Evolutionary conservation across 2,888 invertebrate genomes (phyloP).

Genomic region (Pristionchus arcanus): DNA sequence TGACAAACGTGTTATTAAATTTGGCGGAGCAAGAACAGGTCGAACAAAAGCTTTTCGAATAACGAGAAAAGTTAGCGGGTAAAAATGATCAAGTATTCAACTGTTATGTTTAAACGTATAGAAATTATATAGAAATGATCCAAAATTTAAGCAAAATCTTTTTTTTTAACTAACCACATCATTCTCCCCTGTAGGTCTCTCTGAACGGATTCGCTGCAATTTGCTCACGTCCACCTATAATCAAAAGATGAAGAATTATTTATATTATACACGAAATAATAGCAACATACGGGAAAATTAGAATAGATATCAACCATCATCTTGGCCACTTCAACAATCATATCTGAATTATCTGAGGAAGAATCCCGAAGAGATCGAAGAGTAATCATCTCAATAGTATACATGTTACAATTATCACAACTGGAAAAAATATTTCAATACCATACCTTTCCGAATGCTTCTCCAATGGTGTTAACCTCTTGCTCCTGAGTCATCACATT

Average conservation of each 20-base stretch:
- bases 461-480: neutral
- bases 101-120: neutral
- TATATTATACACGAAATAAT: neutral
- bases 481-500: neutral
- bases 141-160: too few species aligned
- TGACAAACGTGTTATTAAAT: too few species aligned
- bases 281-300: neutral
- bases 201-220: neutral
- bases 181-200: neutral
- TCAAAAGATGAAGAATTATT: too few species aligned
- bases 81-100: too few species aligned
- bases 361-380: neutral
- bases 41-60: too few species aligned
- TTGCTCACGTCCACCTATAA: neutral
- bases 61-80: neutral
- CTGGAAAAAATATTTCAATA: neutral
- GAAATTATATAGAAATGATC: neutral
- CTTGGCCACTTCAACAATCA: neutral
- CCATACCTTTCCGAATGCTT: neutral
- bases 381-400: neutral
- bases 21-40: too few species aligned
- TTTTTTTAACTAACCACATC: neutral
- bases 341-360: neutral
- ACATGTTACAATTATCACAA: neutral
- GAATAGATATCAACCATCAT: neutral